Base-by-base conservation (phyloP, 92 coral and sea anemone species). In the Phymanthus crucifer region DNA sequence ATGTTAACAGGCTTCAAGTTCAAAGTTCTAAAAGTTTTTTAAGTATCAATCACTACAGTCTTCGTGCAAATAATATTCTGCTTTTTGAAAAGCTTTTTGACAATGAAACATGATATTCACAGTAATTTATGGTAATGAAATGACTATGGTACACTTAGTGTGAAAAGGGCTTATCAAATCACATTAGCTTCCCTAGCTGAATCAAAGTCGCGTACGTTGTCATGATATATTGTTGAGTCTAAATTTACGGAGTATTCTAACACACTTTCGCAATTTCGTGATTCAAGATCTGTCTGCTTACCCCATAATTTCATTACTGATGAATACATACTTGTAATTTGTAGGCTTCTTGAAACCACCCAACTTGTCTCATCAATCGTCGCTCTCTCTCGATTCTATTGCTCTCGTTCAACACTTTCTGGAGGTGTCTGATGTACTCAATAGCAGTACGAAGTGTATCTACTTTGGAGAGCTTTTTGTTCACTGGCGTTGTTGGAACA, bases 381-480 rank as follows among this genome's bases (percentile, higher is more conserved):
- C 85, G 65, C 78, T 92, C 92, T 68, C 94, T 82, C 71, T 92
- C 97, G 19, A 84, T 66, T 66, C 90, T 78, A 57, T 90, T 87
- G 45, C 96, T 93, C 66, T 95, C 99, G 48, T 87, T 90, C 18
- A 95, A 74, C 79, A 95, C 84, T 35, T 89, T 89, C 87, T 95
- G 94, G 73, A 95, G 70, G 70, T 88, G 90, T 72, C 94, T 93
- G 43, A 95, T 95, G 83, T 95, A 95, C 36, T 86, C 93, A 67
- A 95, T 95, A 21, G 99, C 98, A 33, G 86, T 90, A 52, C 98
- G 87, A 54, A 95, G 83, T 31, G 97, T 95, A 58, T 95, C 96
- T 48, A 95, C 94, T 77, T 95, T 95, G 16, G 99, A 94, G n/a
- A 95, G 87, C 87, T 95, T 95, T 79, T 91, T 90, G 89, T 95